Base-by-base conservation (phyloP, 1,140 invertebrate genomes). In the Battus philenor region DNA sequence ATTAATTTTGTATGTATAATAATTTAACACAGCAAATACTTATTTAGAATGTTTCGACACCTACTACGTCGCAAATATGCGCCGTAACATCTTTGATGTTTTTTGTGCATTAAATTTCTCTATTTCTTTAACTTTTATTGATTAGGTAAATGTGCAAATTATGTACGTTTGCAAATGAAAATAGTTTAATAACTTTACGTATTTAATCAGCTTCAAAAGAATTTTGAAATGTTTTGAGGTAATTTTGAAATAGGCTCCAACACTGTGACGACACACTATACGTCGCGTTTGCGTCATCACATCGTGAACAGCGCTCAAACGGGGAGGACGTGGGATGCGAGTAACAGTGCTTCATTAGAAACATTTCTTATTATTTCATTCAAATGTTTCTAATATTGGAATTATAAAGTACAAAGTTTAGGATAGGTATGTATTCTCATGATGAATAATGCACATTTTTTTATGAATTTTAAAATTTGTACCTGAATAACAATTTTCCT, bases 381-480 rank as follows among this genome's bases (percentile, higher is more conserved):
- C 71, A 77, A 84, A 85, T 82, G 78, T 85, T 85, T 85, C 81
- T 82, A 78, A 74, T 75, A 74, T 72, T 63, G 73, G 65, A 76
- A 77, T 79, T 70, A 75, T 76, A 78, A 73, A 85, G 78, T 82
- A 85, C 77, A 82, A 84, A 84, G 69, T 68, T 66, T 82, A 82
- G 76, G 73, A 80, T 85, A 82, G 78, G 81, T 85, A 55, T 48
- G 50, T 60, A 47, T 45, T 11, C n/a, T n/a, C n/a, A n/a, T n/a
- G n/a, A n/a, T n/a, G n/a, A n/a, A n/a, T n/a, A n/a, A n/a, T n/a
- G n/a, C n/a, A n/a, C 24, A 9, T 16, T 36, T 8, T 33, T 8
- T 45, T 36, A 6, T 6, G 16, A 5, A 12, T 54, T 47, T 4
- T 29, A 2, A 4, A 9, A 29, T 4, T 9, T 9, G 10, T 9